phyloP scores from a whole-genome alignment of 2,797 vertebrate species.

The Artibeus lituratus region DNA sequence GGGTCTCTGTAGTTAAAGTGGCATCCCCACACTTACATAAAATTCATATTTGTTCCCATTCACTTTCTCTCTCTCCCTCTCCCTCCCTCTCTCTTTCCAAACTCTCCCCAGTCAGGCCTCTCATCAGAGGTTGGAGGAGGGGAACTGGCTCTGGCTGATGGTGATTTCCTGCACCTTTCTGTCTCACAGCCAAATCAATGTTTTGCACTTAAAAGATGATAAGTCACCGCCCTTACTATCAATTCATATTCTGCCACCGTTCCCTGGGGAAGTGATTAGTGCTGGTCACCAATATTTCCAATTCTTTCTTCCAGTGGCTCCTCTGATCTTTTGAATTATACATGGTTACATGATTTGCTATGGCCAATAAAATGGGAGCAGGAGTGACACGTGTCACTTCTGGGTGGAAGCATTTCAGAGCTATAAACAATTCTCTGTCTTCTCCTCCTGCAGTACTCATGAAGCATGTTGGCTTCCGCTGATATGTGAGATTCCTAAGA shows the following conservation, averaged over 20 bases:
- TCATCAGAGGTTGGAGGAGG: neutral
- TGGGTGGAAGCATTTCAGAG: neutral
- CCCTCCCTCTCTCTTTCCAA: neutral
- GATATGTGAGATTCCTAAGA: neutral
- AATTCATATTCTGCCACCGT: neutral
- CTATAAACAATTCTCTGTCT: neutral
- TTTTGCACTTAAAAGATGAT: neutral
- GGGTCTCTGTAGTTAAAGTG: neutral
- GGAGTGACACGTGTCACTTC: neutral
- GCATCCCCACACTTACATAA: neutral
- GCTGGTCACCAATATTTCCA: neutral
- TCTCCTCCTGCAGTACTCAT: neutral
- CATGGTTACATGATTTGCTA: neutral
- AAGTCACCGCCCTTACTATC: neutral
- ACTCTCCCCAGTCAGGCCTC: neutral
- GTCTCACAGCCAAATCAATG: neutral
- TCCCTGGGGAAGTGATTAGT: neutral
- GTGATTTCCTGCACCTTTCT: neutral
- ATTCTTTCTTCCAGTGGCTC: neutral
- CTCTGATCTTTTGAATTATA: neutral
- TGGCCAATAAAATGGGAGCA: neutral
- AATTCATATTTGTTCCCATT: neutral
- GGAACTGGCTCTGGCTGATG: neutral
- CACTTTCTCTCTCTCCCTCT: neutral
- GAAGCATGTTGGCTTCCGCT: neutral